phyloP scores from a whole-genome alignment of 2,888 invertebrate genomes.

The Polydrusus pterygomalis region DNA sequence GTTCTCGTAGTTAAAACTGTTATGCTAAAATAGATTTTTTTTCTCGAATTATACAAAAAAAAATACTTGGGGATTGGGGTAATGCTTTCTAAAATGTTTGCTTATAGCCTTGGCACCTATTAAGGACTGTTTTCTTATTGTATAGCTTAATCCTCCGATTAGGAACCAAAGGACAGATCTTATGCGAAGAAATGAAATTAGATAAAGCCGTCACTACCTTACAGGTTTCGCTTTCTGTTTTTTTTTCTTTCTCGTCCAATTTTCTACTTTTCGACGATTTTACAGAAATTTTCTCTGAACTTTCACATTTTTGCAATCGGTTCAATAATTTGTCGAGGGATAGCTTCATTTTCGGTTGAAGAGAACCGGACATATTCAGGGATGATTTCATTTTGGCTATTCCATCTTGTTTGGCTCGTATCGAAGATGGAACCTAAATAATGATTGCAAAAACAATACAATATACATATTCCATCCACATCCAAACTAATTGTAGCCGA shows the following conservation, averaged over 20 bases:
- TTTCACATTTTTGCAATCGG: constrained; percentile 60
- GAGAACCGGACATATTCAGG: not conserved
- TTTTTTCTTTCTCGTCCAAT: not conserved
- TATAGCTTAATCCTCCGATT: no score
- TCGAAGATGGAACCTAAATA: constrained; percentile 46
- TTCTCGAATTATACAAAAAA: no score
- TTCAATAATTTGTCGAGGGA: constrained; percentile 59
- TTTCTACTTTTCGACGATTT: not conserved
- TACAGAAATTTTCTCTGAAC: not conserved
- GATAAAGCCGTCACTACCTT: no score
- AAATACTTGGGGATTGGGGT: no score
- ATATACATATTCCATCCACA: no score
- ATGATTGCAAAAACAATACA: not conserved
- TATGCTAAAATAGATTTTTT: constrained; percentile 12
- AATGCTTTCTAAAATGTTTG: no score
- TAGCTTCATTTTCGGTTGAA: constrained; percentile 44
- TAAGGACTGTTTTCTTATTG: no score
- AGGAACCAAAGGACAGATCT: no score
- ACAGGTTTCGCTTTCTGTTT: not conserved
- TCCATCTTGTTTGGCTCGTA: constrained; percentile 42
- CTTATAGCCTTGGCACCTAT: not conserved
- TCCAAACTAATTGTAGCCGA: no score
- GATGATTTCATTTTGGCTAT: constrained; percentile 30
- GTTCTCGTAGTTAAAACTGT: constrained; percentile 46
- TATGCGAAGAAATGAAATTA: no score